Conservation (phyloP, 2,797 vertebrate genomes). For the Sebastes oblongus region DNA sequence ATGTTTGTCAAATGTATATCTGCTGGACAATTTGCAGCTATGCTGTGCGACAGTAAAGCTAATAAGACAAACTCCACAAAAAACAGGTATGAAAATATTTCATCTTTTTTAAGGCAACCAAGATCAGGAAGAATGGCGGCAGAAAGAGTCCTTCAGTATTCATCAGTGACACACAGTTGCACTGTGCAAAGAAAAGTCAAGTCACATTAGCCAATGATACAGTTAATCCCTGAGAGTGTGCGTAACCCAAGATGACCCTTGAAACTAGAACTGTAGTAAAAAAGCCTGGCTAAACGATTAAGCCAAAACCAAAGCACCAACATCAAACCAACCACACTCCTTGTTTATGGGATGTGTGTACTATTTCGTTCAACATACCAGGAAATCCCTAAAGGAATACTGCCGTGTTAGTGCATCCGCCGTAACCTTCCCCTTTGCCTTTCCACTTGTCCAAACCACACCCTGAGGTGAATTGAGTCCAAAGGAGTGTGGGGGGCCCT, state of each 20-base stretch:
- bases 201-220: conserved; percentile 11
- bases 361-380: background rate
- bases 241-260: conserved; percentile 28
- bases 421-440: conserved; percentile 15
- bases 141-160: background rate
- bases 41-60: background rate
- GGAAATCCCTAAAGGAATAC: background rate
- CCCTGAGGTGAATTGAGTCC: conserved; percentile 66
- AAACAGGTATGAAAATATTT: background rate
- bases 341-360: background rate
- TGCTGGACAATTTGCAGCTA: background rate
- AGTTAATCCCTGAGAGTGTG: conserved; percentile 14
- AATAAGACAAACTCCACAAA: background rate
- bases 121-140: background rate
- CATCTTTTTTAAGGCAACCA: background rate
- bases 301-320: conserved; percentile 37
- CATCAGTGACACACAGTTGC: background rate
- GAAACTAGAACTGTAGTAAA: conserved; percentile 40
- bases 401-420: background rate
- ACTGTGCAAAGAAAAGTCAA: background rate
- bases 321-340: conserved; percentile 8
- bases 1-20: background rate
- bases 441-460: conserved; percentile 34
- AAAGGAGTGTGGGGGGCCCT: conserved; percentile 43
- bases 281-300: conserved; percentile 48